Conservation (phyloP, 1,140 invertebrate genomes). For the Drosophila kepulauana region DNA sequence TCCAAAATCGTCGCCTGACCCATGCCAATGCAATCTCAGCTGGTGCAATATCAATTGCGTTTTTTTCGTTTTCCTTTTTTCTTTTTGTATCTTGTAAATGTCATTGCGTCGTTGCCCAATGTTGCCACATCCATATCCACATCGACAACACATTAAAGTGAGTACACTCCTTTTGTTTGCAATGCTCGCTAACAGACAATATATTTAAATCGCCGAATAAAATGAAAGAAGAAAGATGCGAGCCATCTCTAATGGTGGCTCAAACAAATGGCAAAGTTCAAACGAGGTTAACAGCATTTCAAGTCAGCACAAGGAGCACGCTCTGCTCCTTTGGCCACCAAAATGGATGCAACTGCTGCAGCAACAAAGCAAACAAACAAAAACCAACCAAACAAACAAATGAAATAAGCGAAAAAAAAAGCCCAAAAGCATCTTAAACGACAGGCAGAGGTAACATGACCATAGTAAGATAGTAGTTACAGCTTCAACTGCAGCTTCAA, state of each 20-base stretch:
- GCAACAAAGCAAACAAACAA: slow-evolving; percentile 63
- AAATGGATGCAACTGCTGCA: slow-evolving; percentile 68
- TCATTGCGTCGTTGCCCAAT: slow-evolving; percentile 39
- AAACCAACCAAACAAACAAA: slow-evolving; percentile 41
- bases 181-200: slow-evolving; percentile 25
- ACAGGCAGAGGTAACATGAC: slow-evolving; percentile 76
- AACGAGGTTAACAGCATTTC: slow-evolving; percentile 82
- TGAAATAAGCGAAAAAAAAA: slow-evolving; percentile 53
- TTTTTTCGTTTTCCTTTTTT: background rate
- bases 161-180: slow-evolving; percentile 77
- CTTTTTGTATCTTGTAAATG: slow-evolving; percentile 51
- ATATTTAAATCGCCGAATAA: slow-evolving; percentile 76
- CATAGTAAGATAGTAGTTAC: slow-evolving; percentile 61
- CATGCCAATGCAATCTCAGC: slow-evolving; percentile 43
- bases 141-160: slow-evolving; percentile 70
- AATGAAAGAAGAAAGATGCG: slow-evolving; percentile 62
- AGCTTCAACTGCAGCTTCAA: slow-evolving; percentile 60
- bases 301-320: slow-evolving; percentile 54
- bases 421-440: slow-evolving; percentile 79
- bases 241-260: slow-evolving; percentile 73
- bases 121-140: slow-evolving; percentile 40
- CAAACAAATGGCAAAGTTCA: slow-evolving; percentile 83
- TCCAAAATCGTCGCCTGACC: slow-evolving; percentile 42
- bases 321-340: slow-evolving; percentile 58
- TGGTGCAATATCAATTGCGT: slow-evolving; percentile 36